A percentile compares a stretch with the other conserved stretches of the same genome.
Conservation (phyloP, 2,888 invertebrate genomes). For the Brachyptera putata region DNA sequence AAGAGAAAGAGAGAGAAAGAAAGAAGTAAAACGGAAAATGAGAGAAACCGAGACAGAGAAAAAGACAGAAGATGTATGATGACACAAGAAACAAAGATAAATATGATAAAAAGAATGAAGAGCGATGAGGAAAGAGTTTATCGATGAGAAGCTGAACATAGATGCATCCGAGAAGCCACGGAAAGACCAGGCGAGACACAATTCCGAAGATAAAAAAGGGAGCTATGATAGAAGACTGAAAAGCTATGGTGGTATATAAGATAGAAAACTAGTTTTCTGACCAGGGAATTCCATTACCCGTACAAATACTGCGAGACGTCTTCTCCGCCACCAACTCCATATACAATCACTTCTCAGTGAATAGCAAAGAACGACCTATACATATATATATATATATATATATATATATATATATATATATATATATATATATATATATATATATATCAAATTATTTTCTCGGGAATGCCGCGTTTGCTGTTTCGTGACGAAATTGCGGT, state of each 20-base stretch:
- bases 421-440: too few species aligned
- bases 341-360: neutral
- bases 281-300: constrained; percentile 27
- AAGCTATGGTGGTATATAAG: constrained; percentile 20
- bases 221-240: constrained; percentile 11
- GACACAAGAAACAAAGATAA: constrained; percentile 13
- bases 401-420: too few species aligned
- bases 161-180: constrained; percentile 6
- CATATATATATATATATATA: too few species aligned
- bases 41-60: neutral
- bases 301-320: constrained; percentile 20
- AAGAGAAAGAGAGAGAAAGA: neutral
- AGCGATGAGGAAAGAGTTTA: neutral
- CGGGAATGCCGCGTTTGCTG: too few species aligned
- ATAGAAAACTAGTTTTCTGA: constrained; percentile 23
- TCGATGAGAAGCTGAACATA: constrained; percentile 3
- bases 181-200: constrained; percentile 5
- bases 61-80: constrained; percentile 6
- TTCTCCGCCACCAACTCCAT: neutral
- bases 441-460: too few species aligned
- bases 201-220: neutral
- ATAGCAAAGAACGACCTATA: neutral
- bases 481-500: too few species aligned
- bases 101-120: constrained; percentile 2
- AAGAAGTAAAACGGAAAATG: neutral